Evolutionary conservation across 1,140 invertebrate species (phyloP), one percentile per base, ranked within the genome.

Genomic region (Amphibalanus amphitrite): DNA sequence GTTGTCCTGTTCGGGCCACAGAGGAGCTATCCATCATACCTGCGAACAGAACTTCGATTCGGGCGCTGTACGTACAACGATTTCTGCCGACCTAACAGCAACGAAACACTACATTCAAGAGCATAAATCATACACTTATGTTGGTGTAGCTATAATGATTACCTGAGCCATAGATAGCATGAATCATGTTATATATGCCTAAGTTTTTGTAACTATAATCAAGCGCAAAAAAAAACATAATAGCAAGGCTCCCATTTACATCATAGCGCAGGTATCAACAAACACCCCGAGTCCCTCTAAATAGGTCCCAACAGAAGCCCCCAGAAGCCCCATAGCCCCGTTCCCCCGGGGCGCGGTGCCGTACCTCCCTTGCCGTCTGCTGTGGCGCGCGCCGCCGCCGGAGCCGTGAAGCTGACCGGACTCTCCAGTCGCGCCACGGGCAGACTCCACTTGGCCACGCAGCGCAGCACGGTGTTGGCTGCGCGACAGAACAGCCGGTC

Each of bases 381-480:
- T 75, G 69, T 10, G 28, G 65, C 67, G 29, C 69, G 33, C 69
- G 28, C n/a, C 30, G 33, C 38, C 20, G 81, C 81, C 65, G 81
- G 78, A 0, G 80, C 72, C 76, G 81, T 77, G 74, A 84, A 84
- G 74, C 80, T 82, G 10, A 79, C 82, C 3, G 86, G 85, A 72
- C 84, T 85, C 25, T 69, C 30, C 71, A 81, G 79, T 64, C 75
- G 74, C 69, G 69, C 72, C 28, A 88, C 83, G 23, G 87, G 86
- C 30, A 88, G 75, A 59, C 84, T 82, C 77, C 84, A 85, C 76
- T 85, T 86, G 70, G 85, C 85, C 67, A 86, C 78, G 76, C 86
- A 87, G 28, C 85, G 78, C 74, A 84, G 85, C 73, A 88, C 85
- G 64, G 88, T 84, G 25, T 83, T 83, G 72, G 84, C 87, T 1